These are phyloP conservation scores for Pyrochroa serraticornis DNA, from an alignment of 2,888 invertebrate species.

Conservation along the genomic window DNA sequence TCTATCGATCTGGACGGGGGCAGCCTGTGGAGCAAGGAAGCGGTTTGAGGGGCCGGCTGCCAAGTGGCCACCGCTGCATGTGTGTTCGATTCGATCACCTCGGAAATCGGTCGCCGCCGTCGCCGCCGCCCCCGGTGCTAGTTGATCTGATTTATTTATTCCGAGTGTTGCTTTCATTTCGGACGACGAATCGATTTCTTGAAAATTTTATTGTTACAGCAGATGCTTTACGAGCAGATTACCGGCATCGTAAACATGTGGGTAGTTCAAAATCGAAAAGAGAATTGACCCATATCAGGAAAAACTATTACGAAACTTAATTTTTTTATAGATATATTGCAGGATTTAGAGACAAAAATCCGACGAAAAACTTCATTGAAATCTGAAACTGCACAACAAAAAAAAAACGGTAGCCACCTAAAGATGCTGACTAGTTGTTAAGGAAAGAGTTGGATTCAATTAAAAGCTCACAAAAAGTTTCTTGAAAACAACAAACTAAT, in stretches of 20 bases:
- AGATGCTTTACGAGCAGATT: constrained; percentile 16
- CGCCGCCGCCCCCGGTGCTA: constrained; percentile 7
- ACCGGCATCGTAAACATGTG: constrained; percentile 12
- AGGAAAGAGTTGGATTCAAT: no score
- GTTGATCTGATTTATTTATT: constrained; percentile 44
- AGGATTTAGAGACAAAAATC: no score
- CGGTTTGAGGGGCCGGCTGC: constrained; percentile 16
- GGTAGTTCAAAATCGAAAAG: neutral
- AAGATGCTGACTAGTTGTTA: no score
- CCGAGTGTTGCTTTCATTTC: constrained; percentile 32
- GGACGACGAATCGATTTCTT: constrained; percentile 39
- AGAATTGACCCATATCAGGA: neutral
- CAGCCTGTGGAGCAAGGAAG: constrained; percentile 25
- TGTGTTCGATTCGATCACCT: constrained; percentile 33
- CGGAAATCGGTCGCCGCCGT: constrained; percentile 29
- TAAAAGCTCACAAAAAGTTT: no score
- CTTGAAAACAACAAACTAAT: no score
- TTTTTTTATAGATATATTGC: no score
- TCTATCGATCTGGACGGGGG: constrained; percentile 30
- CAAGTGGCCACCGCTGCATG: constrained; percentile 29
- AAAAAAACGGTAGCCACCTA: no score
- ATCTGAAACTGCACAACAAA: no score
- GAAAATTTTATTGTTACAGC: constrained; percentile 39
- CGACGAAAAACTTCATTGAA: no score
- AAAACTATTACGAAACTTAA: neutral